phyloP scores from a whole-genome alignment of 2,797 vertebrate genomes.

The Catamblyrhynchus diadema region DNA sequence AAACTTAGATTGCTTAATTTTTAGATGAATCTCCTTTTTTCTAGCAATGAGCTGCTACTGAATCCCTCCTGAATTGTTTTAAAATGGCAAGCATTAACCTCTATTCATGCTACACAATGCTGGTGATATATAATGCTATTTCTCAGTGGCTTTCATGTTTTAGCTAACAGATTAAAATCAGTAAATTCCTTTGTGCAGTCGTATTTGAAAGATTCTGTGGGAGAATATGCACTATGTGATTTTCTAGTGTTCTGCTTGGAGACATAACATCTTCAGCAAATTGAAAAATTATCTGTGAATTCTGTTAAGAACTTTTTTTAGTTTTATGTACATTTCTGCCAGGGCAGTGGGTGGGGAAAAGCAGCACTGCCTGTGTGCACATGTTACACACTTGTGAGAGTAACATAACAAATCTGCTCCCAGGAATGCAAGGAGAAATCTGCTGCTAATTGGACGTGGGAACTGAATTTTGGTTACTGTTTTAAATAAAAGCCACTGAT shows the following conservation, averaged over 20 bases:
- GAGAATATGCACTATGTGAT: not conserved
- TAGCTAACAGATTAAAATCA: not conserved
- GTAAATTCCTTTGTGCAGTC: not conserved
- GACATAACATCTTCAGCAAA: not conserved
- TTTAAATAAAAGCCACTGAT: not conserved
- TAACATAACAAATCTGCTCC: conserved; percentile 1
- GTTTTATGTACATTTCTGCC: not conserved
- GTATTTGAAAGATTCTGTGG: not conserved
- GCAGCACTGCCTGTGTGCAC: not conserved
- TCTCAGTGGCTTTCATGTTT: not conserved
- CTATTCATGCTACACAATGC: not conserved
- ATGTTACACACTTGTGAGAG: not conserved
- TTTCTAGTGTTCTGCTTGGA: not conserved
- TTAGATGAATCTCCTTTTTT: not conserved
- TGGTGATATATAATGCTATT: not conserved
- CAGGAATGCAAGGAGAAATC: conserved; percentile 1
- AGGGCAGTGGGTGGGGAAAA: not conserved
- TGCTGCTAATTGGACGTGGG: not conserved
- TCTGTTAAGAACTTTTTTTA: not conserved
- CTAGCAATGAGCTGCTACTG: not conserved
- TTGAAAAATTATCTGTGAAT: not conserved
- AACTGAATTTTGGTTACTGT: not conserved
- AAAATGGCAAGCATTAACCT: not conserved
- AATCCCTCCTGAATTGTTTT: not conserved
- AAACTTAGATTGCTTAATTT: not conserved